Base-by-base conservation (phyloP, 2,888 invertebrate species). In the Microctonus hyperodae region DNA sequence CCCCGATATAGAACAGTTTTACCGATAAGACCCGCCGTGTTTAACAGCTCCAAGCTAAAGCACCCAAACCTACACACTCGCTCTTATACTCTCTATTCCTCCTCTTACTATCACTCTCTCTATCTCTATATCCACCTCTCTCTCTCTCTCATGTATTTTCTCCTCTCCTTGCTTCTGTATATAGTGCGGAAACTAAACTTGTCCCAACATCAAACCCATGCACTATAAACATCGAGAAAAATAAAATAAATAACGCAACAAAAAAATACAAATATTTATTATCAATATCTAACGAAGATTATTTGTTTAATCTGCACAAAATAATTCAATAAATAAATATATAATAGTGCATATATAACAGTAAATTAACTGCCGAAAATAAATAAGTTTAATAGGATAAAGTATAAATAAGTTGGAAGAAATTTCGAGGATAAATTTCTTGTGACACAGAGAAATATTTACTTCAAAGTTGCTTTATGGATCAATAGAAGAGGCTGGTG, bases 21-120 rank as follows among this genome's bases (percentile, higher is more conserved):
- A 79, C 80, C 81, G 81, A 82, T 81, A 81, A 81, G 81, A 81
- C 80, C 69, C 75, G 71, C 72, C 79, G 78, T 80, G 81, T 79
- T 80, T 81, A 81, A 82, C 81, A 81, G 81, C 80, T 80, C 75
- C 79, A 66, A 77, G 80, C 78, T 78, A 78, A 79, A 81, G 79
- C 76, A 78, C 75, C 71, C 60, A 28, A n/a, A 75, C 72, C 73
- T 69, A 69, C 69, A 66, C 72, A 20, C 31, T 68, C 31, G 4
- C 62, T 53, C 70, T 67, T n/a, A 44, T 61, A 62, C 53, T 64
- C 59, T 67, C 61, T 37, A 35, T 67, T 69, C 35, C 63, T 62
- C 67, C 64, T n/a, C n/a, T n/a, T n/a, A n/a, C n/a, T n/a, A n/a
- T n/a, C 56, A 62, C 65, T 31, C 59, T 72, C 73, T 20, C 37